Evolutionary conservation across 2,888 invertebrate genomes (phyloP).

Genomic region (Nephrotoma appendiculata): DNA sequence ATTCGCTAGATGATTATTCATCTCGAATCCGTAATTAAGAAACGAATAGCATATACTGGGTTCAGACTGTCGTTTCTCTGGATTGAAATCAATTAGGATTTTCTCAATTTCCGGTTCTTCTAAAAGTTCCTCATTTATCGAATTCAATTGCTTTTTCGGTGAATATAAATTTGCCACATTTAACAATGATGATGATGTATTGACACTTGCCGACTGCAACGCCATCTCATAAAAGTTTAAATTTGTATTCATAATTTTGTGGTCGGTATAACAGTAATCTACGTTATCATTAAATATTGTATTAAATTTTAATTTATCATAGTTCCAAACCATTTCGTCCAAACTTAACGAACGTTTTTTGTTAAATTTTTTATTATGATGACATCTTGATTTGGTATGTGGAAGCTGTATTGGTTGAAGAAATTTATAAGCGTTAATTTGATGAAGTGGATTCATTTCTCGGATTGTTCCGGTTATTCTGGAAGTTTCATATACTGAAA

Average conservation of each 20-base stretch:
- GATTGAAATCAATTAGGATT: background rate
- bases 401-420: background rate
- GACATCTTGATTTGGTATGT: background rate
- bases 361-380: background rate
- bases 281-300: background rate
- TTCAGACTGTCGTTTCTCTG: background rate
- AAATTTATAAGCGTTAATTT: background rate
- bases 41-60: background rate
- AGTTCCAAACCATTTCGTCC: background rate
- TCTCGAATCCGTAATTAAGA: background rate
- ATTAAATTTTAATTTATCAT: background rate
- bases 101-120: background rate
- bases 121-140: background rate
- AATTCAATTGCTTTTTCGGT: background rate
- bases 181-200: background rate
- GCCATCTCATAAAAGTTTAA: background rate
- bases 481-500: background rate
- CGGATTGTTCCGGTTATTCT: background rate
- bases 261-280: conserved; percentile 1
- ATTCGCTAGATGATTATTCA: background rate
- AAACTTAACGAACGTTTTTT: background rate
- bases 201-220: background rate
- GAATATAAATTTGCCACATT: background rate
- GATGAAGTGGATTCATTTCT: background rate
- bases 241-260: background rate